Base-by-base conservation (phyloP, 1,140 invertebrate species). In the Panagrolaimus sp. region DNA sequence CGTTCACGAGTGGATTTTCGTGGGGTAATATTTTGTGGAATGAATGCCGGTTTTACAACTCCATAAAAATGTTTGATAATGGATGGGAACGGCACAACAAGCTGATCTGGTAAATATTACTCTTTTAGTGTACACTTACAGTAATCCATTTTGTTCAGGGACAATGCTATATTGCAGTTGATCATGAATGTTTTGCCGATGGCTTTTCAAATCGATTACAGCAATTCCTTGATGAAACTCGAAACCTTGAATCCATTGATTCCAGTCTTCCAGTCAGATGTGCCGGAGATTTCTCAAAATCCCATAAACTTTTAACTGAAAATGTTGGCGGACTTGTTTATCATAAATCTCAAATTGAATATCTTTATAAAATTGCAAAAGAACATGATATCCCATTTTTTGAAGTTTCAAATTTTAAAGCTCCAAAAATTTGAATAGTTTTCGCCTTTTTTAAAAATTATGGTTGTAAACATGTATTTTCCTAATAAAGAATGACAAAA, bases 81-180 rank as follows among this genome's bases (percentile, higher is more conserved):
- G 92, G 92, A 89, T 89, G 44, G 86, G 86, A 26, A 84, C 86
- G 9, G 82, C 87, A 1, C 84, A 81, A 0, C 80, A 85, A 4
- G 91, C 92, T 0, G 87, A 96, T 85, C 84, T 96, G 74, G 83
- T 85, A 77, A 71, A 24, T 52, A n/a, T 52, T 52, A 15, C 17
- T 7, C 17, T 17, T 10, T 52, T 52, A 17, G 47, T 24, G 9
- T 55, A 24, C 47, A 55, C 0, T n/a, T n/a, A 32, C 14, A 1
- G 47, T 17, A 0, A 66, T 15, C 46, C 12, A 66, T n/a, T n/a
- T n/a, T n/a, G 48, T 76, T 47, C 67, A 66, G 76, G 92, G 92
- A 0, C 93, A 96, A 68, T 91, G 91, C 79, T 96, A 94, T 83
- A 88, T 95, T 43, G 93, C 91, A 0, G 87, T 96, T 8, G 88